Evolutionary conservation across 2,888 invertebrate species (phyloP).

Genomic region (Cetonia aurata): DNA sequence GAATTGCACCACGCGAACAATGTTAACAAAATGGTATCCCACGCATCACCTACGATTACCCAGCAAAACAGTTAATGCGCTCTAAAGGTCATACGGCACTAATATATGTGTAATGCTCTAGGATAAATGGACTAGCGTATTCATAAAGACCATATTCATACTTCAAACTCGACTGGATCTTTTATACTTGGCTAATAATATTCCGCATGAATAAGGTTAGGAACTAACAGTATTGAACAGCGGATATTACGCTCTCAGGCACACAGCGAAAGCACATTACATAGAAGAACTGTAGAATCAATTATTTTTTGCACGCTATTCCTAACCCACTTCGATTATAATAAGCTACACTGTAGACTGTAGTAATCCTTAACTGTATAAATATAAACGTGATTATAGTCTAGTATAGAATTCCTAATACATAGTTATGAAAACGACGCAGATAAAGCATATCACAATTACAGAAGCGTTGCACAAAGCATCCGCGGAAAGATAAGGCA

Average conservation of each 20-base stretch:
- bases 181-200: no score
- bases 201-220: background rate
- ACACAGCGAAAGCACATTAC: background rate
- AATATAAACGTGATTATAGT: conserved; percentile 26
- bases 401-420: conserved; percentile 1
- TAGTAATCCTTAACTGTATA: conserved; percentile 18
- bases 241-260: background rate
- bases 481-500: conserved; percentile 13
- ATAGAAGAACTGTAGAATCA: background rate
- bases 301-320: conserved; percentile 21
- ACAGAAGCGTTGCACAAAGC: conserved; percentile 6
- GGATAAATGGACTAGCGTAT: no score
- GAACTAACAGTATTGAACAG: conserved; percentile 16
- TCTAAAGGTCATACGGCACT: no score
- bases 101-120: no score
- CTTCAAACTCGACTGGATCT: no score
- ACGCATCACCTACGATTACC: no score
- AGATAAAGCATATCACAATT: conserved; percentile 7
- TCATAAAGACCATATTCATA: no score
- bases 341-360: conserved; percentile 4
- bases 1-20: no score
- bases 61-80: no score
- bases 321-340: conserved; percentile 21
- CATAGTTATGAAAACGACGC: conserved; percentile 1
- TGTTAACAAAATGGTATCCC: no score